Evolutionary conservation across 2,888 invertebrate genomes (phyloP).

Genomic region (Allygus modestus): DNA sequence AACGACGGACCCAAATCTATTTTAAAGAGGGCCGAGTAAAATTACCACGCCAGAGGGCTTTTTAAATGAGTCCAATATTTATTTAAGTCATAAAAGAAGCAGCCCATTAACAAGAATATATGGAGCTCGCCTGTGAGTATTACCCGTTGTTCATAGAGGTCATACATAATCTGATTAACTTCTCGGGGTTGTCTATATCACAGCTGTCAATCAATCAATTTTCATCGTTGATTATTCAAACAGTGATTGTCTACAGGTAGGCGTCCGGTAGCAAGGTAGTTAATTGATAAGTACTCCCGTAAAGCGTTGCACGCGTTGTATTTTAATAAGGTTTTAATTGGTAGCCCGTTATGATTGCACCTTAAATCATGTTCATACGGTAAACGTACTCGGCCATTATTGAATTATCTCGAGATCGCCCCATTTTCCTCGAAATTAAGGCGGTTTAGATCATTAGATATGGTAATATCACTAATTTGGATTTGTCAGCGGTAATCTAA

Average conservation of each 20-base stretch:
- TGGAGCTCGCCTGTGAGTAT: background rate
- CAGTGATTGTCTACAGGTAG: conserved; percentile 5
- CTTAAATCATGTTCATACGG: conserved; percentile 49
- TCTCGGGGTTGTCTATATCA: background rate
- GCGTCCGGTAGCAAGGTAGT: background rate
- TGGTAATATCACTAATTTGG: conserved; percentile 21
- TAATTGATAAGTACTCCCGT: conserved; percentile 47
- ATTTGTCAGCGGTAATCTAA: background rate
- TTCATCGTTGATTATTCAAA: conserved; percentile 29
- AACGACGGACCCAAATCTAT: conserved; percentile 15
- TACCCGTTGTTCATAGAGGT: background rate
- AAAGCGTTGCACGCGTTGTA: conserved; percentile 32
- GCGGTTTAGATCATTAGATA: conserved; percentile 27
- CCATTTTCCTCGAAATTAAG: background rate
- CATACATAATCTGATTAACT: conserved; percentile 19
- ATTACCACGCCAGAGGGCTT: background rate
- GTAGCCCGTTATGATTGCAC: conserved; percentile 32
- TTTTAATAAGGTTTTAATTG: conserved; percentile 48
- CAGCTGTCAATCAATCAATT: conserved; percentile 35
- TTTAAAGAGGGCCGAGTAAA: conserved; percentile 19
- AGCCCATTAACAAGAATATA: conserved; percentile 24
- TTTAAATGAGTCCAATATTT: conserved; percentile 44
- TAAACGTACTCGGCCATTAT: conserved; percentile 32
- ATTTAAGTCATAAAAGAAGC: conserved; percentile 20
- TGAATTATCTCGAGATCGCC: conserved; percentile 46